These are phyloP conservation scores for Aphelinus certus DNA, from an alignment of 1,140 invertebrate species.

Conservation along the genomic window DNA sequence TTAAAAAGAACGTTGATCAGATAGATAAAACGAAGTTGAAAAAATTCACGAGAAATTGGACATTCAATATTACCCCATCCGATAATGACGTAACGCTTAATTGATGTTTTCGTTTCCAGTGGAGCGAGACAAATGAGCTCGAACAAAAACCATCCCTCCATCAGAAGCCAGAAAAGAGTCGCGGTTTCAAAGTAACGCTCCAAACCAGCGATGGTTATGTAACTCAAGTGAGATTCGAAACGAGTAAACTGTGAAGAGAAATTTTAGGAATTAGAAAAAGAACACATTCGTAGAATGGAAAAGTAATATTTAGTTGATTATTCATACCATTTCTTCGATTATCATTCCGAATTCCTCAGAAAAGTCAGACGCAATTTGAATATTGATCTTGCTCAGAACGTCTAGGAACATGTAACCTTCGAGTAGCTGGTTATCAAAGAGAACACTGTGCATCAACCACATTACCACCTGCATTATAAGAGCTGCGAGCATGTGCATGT, in stretches of 20 bases:
- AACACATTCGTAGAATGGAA: background rate
- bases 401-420: background rate
- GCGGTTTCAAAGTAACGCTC: constrained; percentile 5
- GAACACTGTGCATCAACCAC: constrained; percentile 7
- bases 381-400: background rate
- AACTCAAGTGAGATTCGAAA: background rate
- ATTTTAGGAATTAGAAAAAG: background rate
- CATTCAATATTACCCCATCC: background rate
- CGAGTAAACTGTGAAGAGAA: background rate
- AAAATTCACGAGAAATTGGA: background rate
- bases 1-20: background rate
- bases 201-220: background rate
- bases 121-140: constrained; percentile 4
- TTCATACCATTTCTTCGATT: background rate
- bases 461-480: background rate
- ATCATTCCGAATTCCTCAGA: background rate
- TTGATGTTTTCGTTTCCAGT: constrained; percentile 9
- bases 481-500: background rate
- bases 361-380: background rate
- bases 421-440: background rate
- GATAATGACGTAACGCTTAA: constrained; percentile 22
- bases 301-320: too few species aligned
- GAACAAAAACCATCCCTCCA: constrained; percentile 17
- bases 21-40: background rate
- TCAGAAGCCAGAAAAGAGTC: constrained; percentile 1